A percentile compares a stretch with the other conserved stretches of the same genome.
phyloP scores from a whole-genome alignment of 2,888 invertebrate genomes.

The Cyrtodaria siliqua region DNA sequence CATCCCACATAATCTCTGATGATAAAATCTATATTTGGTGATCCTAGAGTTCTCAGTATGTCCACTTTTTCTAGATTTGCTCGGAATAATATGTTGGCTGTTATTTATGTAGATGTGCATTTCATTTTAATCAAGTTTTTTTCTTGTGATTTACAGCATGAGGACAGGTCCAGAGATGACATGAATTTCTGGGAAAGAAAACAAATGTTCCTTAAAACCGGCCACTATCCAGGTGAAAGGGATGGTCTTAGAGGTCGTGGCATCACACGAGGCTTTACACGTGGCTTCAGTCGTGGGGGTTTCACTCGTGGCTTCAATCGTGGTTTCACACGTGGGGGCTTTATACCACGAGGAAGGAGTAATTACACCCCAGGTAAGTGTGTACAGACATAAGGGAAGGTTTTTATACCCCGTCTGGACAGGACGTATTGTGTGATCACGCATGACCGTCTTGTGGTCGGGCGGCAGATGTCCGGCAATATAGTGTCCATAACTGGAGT shows the following conservation, averaged over 20 bases:
- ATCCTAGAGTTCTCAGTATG: too few relatives aligned
- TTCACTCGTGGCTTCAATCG: neutral
- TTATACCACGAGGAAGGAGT: neutral
- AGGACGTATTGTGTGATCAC: too few relatives aligned
- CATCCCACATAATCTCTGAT: too few relatives aligned
- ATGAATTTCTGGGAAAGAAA: constrained; percentile 62
- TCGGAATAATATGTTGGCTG: too few relatives aligned
- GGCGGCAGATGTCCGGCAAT: too few relatives aligned
- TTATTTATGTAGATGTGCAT: too few relatives aligned
- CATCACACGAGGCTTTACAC: neutral
- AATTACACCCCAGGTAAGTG: neutral
- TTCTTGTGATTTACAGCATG: constrained; percentile 40
- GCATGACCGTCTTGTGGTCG: too few relatives aligned
- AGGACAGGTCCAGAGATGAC: constrained; percentile 50
- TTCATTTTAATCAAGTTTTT: neutral
- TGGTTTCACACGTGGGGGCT: constrained; percentile 12
- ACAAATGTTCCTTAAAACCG: constrained; percentile 50
- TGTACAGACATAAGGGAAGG: neutral
- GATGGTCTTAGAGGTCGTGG: neutral
- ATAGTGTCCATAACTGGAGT: too few relatives aligned
- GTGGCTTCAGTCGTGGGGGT: neutral
- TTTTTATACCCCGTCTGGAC: too few relatives aligned
- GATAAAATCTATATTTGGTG: too few relatives aligned
- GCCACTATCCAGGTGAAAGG: constrained; percentile 26
- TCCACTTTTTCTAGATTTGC: too few relatives aligned